Evolutionary conservation across 2,113 vertebrate genomes (phyloP).

Genomic region (Chaenogobius annularis): DNA sequence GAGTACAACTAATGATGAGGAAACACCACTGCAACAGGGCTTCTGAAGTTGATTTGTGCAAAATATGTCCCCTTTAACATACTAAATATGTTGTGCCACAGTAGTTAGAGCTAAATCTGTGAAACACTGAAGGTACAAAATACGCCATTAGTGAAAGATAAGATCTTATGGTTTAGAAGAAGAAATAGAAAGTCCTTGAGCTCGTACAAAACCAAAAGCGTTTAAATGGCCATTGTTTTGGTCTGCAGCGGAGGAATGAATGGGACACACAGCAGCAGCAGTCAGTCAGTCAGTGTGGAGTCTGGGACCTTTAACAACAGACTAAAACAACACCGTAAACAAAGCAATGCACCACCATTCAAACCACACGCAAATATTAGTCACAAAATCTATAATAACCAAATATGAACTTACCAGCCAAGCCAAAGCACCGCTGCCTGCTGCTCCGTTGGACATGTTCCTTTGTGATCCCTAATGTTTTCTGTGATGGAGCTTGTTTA

Average conservation of each 20-base stretch:
- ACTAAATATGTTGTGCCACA: no score
- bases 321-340: not conserved
- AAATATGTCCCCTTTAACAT: no score
- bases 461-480: conserved; percentile 68
- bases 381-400: not conserved
- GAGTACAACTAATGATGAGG: no score
- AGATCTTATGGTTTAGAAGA: not conserved
- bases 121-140: not conserved
- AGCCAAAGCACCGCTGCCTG: conserved; percentile 80
- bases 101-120: no score
- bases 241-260: not conserved
- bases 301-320: conserved; percentile 28
- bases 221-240: conserved; percentile 11
- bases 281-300: not conserved
- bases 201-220: not conserved
- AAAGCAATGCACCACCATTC: not conserved
- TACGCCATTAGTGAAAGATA: not conserved
- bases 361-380: no score
- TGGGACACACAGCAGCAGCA: not conserved
- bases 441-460: conserved; percentile 91
- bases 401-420: conserved; percentile 81
- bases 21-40: no score
- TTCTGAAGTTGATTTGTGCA: no score
- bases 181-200: not conserved
- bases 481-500: conserved; percentile 30